These are phyloP conservation scores for Harpalus rufipes DNA, from an alignment of 2,888 invertebrate species.

Conservation along the genomic window DNA sequence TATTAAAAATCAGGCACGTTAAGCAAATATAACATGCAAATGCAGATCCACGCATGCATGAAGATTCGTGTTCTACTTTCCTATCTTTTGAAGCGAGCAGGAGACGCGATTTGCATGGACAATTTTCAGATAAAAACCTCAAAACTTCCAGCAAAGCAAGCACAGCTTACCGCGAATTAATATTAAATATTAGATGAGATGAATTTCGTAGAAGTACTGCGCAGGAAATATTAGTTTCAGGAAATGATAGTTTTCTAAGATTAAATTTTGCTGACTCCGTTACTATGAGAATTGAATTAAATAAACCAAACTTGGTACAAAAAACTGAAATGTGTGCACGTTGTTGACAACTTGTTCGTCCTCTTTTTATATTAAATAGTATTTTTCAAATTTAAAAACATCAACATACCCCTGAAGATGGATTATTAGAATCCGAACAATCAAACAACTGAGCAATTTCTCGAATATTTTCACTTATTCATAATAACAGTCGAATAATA, in stretches of 20 bases:
- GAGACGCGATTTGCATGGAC: slow-evolving; percentile 8
- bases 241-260: background rate
- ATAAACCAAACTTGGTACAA: too few relatives aligned
- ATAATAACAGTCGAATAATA: too few relatives aligned
- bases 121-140: slow-evolving; percentile 12
- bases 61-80: slow-evolving; percentile 14
- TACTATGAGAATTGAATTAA: background rate
- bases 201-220: background rate
- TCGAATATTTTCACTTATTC: too few relatives aligned
- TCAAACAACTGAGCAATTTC: too few relatives aligned
- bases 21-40: slow-evolving; percentile 22
- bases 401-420: too few relatives aligned
- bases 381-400: too few relatives aligned
- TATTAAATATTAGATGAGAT: background rate
- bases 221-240: background rate
- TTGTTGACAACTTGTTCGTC: too few relatives aligned
- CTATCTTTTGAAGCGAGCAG: slow-evolving; percentile 17
- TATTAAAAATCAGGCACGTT: slow-evolving; percentile 17
- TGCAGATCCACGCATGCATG: slow-evolving; percentile 9
- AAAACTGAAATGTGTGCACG: too few relatives aligned
- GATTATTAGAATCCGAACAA: too few relatives aligned
- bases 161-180: slow-evolving; percentile 8
- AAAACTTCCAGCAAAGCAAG: background rate
- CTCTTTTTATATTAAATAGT: too few relatives aligned
- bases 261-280: background rate